phyloP scores from a whole-genome alignment of 2,888 invertebrate species.

The Drosophila neotestacea region DNA sequence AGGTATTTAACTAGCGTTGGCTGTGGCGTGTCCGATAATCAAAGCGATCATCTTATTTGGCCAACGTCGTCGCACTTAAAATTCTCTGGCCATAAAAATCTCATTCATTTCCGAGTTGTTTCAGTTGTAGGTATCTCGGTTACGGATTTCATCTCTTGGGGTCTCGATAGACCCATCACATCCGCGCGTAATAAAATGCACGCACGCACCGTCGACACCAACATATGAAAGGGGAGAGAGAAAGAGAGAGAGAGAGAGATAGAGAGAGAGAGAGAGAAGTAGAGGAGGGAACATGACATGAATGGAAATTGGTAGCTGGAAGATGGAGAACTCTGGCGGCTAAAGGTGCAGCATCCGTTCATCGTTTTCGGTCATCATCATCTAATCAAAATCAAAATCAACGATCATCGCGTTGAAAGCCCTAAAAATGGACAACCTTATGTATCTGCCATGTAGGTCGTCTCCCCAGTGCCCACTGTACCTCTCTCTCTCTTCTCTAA shows the following conservation, averaged over 20 bases:
- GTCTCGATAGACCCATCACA: conserved; percentile 74
- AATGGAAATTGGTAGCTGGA: conserved; percentile 10
- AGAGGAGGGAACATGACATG: background rate
- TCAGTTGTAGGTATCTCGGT: conserved; percentile 1
- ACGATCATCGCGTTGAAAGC: conserved; percentile 63
- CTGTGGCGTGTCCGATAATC: conserved; percentile 33
- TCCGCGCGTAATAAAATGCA: conserved; percentile 78
- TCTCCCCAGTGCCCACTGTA: background rate
- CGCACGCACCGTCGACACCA: conserved; percentile 74
- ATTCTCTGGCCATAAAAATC: conserved; percentile 43
- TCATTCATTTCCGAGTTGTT: conserved; percentile 13
- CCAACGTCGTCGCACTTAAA: conserved; percentile 26
- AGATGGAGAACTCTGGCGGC: conserved; percentile 1
- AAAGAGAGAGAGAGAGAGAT: background rate
- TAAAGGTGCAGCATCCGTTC: conserved; percentile 54
- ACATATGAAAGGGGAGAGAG: background rate
- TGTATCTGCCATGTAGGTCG: conserved; percentile 50
- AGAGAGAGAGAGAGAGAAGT: background rate
- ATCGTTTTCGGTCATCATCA: conserved; percentile 40
- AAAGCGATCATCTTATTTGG: conserved; percentile 43
- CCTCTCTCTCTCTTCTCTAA: too few relatives aligned
- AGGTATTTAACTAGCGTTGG: conserved; percentile 29
- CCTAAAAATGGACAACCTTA: conserved; percentile 49
- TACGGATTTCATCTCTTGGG: background rate
- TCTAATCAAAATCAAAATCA: conserved; percentile 69